A percentile compares a stretch with the other conserved stretches of the same genome.
phyloP scores from a whole-genome alignment of 2,797 vertebrate genomes.

The Lemur catta region DNA sequence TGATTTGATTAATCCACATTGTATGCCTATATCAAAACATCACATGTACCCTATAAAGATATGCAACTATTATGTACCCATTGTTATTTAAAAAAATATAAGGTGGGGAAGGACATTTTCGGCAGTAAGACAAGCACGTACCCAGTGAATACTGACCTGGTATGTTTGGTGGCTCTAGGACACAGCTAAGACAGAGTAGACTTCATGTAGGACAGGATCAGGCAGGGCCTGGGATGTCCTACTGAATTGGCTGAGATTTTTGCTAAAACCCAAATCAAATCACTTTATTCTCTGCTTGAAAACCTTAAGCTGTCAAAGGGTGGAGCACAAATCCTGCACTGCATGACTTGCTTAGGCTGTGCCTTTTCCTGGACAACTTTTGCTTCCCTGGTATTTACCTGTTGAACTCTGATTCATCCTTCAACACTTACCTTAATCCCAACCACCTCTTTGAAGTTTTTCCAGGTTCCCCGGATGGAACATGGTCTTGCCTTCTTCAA shows the following conservation, averaged over 20 bases:
- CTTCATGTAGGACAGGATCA: fast-evolving
- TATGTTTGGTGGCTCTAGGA: neutral
- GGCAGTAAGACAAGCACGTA: neutral
- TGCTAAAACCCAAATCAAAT: neutral
- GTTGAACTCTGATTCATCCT: neutral
- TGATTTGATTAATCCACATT: neutral
- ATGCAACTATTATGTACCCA: neutral
- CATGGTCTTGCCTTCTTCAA: neutral
- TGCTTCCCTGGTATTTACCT: neutral
- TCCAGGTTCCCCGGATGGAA: neutral
- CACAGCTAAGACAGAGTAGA: neutral
- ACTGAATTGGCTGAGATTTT: neutral
- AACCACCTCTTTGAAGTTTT: neutral
- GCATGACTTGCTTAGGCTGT: fast-evolving
- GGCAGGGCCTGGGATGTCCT: neutral
- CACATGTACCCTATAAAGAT: neutral
- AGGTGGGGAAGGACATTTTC: neutral
- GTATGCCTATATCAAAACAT: neutral
- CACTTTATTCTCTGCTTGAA: neutral
- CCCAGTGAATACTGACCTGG: neutral
- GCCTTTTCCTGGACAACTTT: neutral
- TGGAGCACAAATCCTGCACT: neutral
- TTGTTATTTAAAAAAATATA: neutral
- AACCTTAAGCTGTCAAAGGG: neutral
- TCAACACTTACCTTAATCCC: neutral